A percentile compares a stretch with the other conserved stretches of the same genome.
These are phyloP conservation scores for Brachylomia viminalis DNA, from an alignment of 2,888 invertebrate genomes.

Conservation along the genomic window DNA sequence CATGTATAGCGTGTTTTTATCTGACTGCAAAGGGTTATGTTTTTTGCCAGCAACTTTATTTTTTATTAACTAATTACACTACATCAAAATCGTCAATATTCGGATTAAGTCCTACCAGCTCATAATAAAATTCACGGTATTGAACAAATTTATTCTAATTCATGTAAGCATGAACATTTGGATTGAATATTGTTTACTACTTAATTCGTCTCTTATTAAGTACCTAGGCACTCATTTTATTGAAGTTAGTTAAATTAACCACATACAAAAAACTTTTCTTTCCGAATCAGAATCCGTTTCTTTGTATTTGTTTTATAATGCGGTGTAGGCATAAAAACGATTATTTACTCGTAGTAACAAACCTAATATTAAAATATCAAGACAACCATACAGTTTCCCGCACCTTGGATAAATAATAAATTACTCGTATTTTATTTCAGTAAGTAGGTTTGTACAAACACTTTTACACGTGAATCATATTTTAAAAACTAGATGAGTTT, in stretches of 20 bases:
- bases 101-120: neutral
- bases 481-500: too few relatives aligned
- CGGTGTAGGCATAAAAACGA: neutral
- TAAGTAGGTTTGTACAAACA: too few relatives aligned
- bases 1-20: neutral
- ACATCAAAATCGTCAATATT: neutral
- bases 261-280: neutral
- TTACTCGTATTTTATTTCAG: too few relatives aligned
- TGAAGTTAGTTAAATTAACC: neutral
- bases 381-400: neutral
- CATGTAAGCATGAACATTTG: slow-evolving; percentile 37
- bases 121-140: slow-evolving; percentile 22
- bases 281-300: too few relatives aligned
- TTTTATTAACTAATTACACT: too few relatives aligned
- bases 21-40: neutral
- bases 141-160: slow-evolving; percentile 50
- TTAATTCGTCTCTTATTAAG: slow-evolving; percentile 10
- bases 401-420: too few relatives aligned
- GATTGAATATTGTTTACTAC: slow-evolving; percentile 33
- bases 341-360: too few relatives aligned
- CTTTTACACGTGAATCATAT: too few relatives aligned
- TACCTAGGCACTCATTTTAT: slow-evolving; percentile 1
- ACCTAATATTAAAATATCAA: neutral
- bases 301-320: too few relatives aligned
- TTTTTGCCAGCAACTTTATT: neutral